A percentile compares a stretch with the other conserved stretches of the same genome.
These are phyloP conservation scores for Anabas testudineus DNA, from an alignment of 2,797 vertebrate species.

Conservation along the genomic window DNA sequence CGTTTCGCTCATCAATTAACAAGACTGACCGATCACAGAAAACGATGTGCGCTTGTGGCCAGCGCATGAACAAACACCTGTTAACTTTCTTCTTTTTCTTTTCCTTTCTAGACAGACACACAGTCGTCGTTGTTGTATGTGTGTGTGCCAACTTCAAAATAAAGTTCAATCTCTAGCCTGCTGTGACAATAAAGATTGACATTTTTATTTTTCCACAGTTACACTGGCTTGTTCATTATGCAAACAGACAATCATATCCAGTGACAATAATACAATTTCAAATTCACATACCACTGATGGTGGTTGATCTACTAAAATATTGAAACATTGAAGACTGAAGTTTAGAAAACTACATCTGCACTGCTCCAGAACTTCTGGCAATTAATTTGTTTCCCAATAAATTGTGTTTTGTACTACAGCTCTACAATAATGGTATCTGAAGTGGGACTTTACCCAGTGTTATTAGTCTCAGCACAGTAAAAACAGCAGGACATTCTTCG, in stretches of 20 bases:
- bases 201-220: conserved; percentile 60
- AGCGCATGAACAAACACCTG: conserved; percentile 57
- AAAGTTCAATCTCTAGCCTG: conserved; percentile 54
- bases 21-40: conserved; percentile 65
- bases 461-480: conserved; percentile 13
- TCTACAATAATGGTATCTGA: conserved; percentile 14
- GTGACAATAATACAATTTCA: not conserved
- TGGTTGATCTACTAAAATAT: not conserved
- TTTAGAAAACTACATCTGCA: too few species aligned
- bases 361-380: not conserved
- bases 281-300: not conserved
- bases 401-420: not conserved
- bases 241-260: not conserved
- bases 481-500: conserved; percentile 50
- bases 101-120: conserved; percentile 47
- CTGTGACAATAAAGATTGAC: conserved; percentile 60
- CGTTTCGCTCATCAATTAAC: conserved; percentile 73
- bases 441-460: conserved; percentile 18
- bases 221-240: conserved; percentile 44
- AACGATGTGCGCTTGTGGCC: conserved; percentile 64
- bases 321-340: not conserved
- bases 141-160: conserved; percentile 64
- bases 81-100: conserved; percentile 40
- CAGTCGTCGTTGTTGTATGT: conserved; percentile 29
- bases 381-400: not conserved